A percentile compares a stretch with the other conserved stretches of the same genome.
These are phyloP conservation scores for Tyrophagus putrescentiae DNA, from an alignment of 1,140 invertebrate genomes.

Conservation along the genomic window DNA sequence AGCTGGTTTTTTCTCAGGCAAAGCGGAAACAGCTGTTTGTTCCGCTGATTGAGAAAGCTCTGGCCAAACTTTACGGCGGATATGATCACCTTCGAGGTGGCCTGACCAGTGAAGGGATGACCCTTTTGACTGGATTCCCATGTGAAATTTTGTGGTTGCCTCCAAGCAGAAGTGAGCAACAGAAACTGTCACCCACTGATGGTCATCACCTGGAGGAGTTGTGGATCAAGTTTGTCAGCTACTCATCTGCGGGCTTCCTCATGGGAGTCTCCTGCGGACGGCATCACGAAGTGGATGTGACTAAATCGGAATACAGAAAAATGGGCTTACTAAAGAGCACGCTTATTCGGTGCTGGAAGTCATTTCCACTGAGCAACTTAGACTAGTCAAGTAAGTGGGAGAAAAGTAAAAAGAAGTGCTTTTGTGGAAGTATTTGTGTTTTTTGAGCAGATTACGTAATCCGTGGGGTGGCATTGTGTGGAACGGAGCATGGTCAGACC, in stretches of 20 bases:
- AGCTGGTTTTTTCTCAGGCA: constrained; percentile 81
- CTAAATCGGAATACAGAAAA: neutral
- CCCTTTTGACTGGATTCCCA: constrained; percentile 39
- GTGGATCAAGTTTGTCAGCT: constrained; percentile 17
- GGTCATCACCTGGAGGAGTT: neutral
- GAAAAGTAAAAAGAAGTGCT: no score
- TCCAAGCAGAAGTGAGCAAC: neutral
- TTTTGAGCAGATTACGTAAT: constrained; percentile 13
- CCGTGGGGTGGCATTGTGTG: constrained; percentile 11
- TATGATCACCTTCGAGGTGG: constrained; percentile 91
- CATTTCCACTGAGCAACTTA: neutral
- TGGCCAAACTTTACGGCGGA: constrained; percentile 91
- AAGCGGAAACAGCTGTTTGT: constrained; percentile 95
- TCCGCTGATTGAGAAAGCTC: constrained; percentile 92
- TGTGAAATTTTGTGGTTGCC: constrained; percentile 7
- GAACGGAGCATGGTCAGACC: constrained; percentile 15
- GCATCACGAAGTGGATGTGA: neutral
- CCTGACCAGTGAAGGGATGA: constrained; percentile 82
- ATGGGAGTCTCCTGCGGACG: constrained; percentile 14
- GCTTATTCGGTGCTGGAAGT: constrained; percentile 15
- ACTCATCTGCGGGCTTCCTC: neutral
- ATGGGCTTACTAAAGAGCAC: neutral
- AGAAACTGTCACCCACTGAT: neutral
- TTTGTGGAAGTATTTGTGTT: no score
- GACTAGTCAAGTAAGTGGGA: constrained; percentile 11